Evolutionary conservation across 2,113 vertebrate genomes (phyloP).

Genomic region (Scortum barcoo): DNA sequence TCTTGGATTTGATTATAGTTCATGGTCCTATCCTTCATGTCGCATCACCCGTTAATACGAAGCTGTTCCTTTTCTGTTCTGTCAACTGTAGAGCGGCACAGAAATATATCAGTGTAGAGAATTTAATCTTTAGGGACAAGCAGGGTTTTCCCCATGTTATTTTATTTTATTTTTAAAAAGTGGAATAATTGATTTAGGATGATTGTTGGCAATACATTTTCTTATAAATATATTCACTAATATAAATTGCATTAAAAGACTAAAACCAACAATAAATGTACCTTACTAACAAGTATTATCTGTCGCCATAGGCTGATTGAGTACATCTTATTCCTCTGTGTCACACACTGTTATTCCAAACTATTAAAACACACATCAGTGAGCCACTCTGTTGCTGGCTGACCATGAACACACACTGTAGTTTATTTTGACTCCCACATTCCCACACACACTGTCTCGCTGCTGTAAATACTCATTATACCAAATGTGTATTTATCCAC

Average conservation of each 20-base stretch:
- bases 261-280: not conserved
- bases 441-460: not conserved
- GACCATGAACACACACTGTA: no score
- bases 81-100: not conserved
- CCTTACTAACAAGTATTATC: no score
- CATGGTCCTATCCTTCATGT: not conserved
- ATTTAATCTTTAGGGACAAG: no score
- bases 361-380: not conserved
- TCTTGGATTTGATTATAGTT: constrained; percentile 1
- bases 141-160: not conserved
- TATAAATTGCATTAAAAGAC: not conserved
- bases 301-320: no score
- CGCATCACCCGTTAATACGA: not conserved
- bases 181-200: no score
- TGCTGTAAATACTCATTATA: not conserved
- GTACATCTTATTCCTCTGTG: no score
- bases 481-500: not conserved
- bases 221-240: no score
- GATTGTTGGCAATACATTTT: no score
- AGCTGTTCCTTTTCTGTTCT: not conserved
- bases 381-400: not conserved
- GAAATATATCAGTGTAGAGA: no score
- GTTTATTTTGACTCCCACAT: not conserved
- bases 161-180: no score
- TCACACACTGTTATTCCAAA: no score